Conservation (phyloP, 2,797 vertebrate genomes). For the Myotis myotis region DNA sequence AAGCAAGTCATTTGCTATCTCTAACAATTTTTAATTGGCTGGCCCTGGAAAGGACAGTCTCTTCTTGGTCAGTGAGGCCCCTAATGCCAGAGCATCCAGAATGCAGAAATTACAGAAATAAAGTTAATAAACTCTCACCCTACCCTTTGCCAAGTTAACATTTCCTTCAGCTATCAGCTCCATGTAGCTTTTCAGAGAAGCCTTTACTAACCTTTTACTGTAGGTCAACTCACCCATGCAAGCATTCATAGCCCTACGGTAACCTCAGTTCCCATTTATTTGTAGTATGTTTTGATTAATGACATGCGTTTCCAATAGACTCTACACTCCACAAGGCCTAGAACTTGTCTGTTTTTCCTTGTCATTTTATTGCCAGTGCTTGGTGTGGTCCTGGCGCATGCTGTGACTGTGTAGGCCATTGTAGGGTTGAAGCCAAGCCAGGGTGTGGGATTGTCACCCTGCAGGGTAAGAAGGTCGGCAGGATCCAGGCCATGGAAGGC, state of each 20-base stretch:
- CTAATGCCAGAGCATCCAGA: background rate
- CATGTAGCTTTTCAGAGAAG: background rate
- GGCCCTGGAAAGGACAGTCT: background rate
- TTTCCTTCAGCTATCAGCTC: background rate
- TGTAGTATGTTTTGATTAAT: background rate
- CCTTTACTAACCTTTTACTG: background rate
- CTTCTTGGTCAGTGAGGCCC: background rate
- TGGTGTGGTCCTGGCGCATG: background rate
- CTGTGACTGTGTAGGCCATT: background rate
- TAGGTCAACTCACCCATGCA: background rate
- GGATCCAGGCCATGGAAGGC: background rate
- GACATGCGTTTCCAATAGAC: background rate
- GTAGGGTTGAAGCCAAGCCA: background rate
- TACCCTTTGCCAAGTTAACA: background rate
- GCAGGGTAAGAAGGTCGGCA: background rate
- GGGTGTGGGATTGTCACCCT: background rate
- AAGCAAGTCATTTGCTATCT: background rate
- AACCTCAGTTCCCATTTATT: background rate
- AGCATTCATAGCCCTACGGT: background rate
- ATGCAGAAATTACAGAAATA: background rate
- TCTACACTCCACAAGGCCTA: background rate
- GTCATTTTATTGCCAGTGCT: background rate
- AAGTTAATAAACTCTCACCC: background rate
- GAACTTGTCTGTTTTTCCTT: background rate
- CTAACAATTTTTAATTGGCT: background rate